phyloP scores from a whole-genome alignment of 1,140 invertebrate species.

The Drosophila mayri region DNA sequence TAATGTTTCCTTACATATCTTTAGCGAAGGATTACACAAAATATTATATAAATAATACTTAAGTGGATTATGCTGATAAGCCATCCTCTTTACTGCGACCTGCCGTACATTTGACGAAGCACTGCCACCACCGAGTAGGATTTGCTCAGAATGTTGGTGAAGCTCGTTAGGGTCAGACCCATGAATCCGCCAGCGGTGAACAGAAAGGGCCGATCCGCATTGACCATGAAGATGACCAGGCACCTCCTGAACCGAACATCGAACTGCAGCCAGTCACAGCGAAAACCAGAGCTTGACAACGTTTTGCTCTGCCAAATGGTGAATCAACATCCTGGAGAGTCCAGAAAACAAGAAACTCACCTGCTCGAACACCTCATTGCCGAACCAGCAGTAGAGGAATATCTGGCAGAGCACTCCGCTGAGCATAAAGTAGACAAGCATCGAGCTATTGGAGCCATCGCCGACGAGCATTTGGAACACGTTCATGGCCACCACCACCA shows the following conservation, averaged over 20 bases:
- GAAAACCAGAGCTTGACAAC: slow-evolving; percentile 42
- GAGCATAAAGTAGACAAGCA: slow-evolving; percentile 65
- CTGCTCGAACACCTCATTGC: slow-evolving; percentile 73
- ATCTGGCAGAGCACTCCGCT: slow-evolving; percentile 68
- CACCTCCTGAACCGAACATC: slow-evolving; percentile 47
- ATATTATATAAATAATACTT: too few relatives aligned
- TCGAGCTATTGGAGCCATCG: slow-evolving; percentile 53
- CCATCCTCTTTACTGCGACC: not conserved
- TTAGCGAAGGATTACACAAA: too few relatives aligned
- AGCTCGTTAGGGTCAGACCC: slow-evolving; percentile 62
- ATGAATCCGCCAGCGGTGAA: slow-evolving; percentile 78
- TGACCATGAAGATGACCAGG: slow-evolving; percentile 64
- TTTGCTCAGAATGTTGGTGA: slow-evolving; percentile 67
- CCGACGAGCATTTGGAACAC: slow-evolving; percentile 66
- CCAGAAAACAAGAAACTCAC: slow-evolving; percentile 17
- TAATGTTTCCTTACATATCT: not conserved
- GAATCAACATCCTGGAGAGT: too few relatives aligned
- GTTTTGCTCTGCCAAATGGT: slow-evolving; percentile 51
- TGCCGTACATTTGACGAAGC: slow-evolving; percentile 65
- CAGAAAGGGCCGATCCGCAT: slow-evolving; percentile 66
- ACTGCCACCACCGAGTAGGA: slow-evolving; percentile 72
- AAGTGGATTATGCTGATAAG: too few relatives aligned
- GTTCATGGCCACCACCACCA: slow-evolving; percentile 69
- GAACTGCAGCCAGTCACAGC: slow-evolving; percentile 56
- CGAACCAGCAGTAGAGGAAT: slow-evolving; percentile 76